Conservation (phyloP, 2,113 vertebrate species). For the Embiotoca jacksoni region DNA sequence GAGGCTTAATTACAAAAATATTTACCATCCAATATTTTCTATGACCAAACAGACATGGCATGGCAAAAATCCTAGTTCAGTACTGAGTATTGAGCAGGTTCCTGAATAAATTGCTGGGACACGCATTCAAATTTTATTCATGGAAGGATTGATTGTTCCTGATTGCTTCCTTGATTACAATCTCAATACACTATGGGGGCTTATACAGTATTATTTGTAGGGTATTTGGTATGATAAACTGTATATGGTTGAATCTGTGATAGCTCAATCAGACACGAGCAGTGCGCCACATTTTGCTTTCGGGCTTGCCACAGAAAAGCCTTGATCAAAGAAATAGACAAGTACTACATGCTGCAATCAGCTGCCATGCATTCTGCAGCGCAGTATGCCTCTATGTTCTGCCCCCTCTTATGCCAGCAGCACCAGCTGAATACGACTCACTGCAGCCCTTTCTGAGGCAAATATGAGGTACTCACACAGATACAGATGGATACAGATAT, state of each 20-base stretch:
- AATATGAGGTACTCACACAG: conserved; percentile 29
- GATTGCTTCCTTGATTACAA: conserved; percentile 72
- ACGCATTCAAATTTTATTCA: conserved; percentile 58
- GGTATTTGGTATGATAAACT: conserved; percentile 37
- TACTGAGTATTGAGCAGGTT: not conserved
- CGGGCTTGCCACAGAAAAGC: conserved; percentile 56
- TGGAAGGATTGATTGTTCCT: conserved; percentile 49
- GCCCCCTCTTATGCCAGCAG: conserved; percentile 52
- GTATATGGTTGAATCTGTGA: conserved; percentile 44
- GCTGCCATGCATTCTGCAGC: conserved; percentile 63
- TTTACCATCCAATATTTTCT: not conserved
- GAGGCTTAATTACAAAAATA: not conserved
- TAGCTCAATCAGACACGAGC: conserved; percentile 64
- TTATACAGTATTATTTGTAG: conserved; percentile 42
- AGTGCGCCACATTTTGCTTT: conserved; percentile 22
- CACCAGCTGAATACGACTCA: conserved; percentile 61
- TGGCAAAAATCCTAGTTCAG: not conserved
- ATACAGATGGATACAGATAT: conserved; percentile 13
- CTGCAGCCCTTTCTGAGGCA: conserved; percentile 53
- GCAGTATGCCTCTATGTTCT: conserved; percentile 57
- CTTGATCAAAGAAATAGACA: conserved; percentile 66
- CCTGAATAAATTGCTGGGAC: conserved; percentile 24
- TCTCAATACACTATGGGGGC: conserved; percentile 36
- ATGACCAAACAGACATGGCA: not conserved
- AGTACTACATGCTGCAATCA: conserved; percentile 70